Evolutionary conservation across 2,797 vertebrate species (phyloP), one percentile per base, ranked within the genome.

Genomic region (Dallia pectoralis): DNA sequence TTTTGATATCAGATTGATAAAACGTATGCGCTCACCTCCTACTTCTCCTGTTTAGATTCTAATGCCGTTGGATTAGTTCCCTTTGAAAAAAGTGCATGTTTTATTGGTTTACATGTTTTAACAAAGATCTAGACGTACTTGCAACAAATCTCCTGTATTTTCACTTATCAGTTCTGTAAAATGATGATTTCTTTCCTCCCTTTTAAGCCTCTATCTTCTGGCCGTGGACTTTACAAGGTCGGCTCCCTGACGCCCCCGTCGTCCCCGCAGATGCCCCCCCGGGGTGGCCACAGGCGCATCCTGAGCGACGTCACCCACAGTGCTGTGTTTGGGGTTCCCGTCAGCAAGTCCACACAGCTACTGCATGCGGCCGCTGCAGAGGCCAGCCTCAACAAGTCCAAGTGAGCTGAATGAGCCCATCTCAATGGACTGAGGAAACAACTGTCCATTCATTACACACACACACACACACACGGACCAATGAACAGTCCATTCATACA

Each of bases 241-340:
- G 94, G 96, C 79, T 97, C 97, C 18, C 91, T 99, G 77, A 99
- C 98, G 0, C 98, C 97, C 0, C 98, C 97, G 0, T 98, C 96
- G 0, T 99, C 98, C 9, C 98, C 97, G 59, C 99, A 98, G 93
- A 93, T 93, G 0, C 94, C 95, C 32, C 91, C 97, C 6, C 96
- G 97, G 6, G 94, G 94, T 0, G 96, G 98, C 12, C 97, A 99
- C 89, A 88, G 98, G 74, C 93, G 97, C 79, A 99, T 99, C 85
- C 93, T 99, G 81, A 99, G 97, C 8, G 97, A 99, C 0, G 96
- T 99, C 83, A 99, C 97, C 12, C 97, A 98, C 91, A 99, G 98
- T 6, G 92, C 97, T 0, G 95, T 99, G 47, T 99, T 98, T 3
- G 98, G 97, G 1, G 97, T 99, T 68, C 97, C 98, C 9, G 95